Evolutionary conservation across 2,888 invertebrate species (phyloP), one percentile per base, ranked within the genome.

Genomic region (Caenorhabditis parvicauda): DNA sequence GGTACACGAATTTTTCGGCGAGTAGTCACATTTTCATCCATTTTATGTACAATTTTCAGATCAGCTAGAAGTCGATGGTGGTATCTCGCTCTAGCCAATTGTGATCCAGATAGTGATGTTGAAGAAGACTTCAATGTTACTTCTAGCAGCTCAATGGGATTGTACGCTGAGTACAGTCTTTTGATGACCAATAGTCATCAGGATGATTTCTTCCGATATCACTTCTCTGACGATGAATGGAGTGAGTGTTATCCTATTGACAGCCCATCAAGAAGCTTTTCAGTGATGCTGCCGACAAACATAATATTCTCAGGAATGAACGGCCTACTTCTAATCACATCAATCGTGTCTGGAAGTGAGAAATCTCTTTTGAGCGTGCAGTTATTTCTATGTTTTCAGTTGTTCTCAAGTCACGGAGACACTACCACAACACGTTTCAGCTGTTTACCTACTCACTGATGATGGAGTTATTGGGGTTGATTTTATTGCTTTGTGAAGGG

Each of bases 201-300:
- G 1, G 88, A 88, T 0, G 89, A 89, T 74, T 88, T 89, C 73
- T 90, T 91, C 89, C 88, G 88, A 74, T 88, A 89, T 78, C 92
- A 94, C 79, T 92, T 92, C 81, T 92, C 92, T 0, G 92, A 92
- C 7, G 93, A 94, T 82, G 91, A 94, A 84, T 92, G 92, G 84
- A 91, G 92, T 91, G 86, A 88, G 89, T 85, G 37, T 17, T 28
- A 5, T 37, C 3, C 37, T 14, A 17, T 7, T n/a, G 21, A 35
- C 22, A 37, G 47, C 12, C 17, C 35, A 21, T 3, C 22, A n/a
- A 24, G 24, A 47, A 24, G 32, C 32, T n/a, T 77, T 80, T 5
- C 86, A 93, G 92, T 91, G 81, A 90, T 92, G 54, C 84, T 92
- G 0, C 91, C 91, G 43, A 87, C 90, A 7, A 84, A 92, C 17